Conservation (phyloP, 2,888 invertebrate genomes). For the Ophonus ardosiacus region DNA sequence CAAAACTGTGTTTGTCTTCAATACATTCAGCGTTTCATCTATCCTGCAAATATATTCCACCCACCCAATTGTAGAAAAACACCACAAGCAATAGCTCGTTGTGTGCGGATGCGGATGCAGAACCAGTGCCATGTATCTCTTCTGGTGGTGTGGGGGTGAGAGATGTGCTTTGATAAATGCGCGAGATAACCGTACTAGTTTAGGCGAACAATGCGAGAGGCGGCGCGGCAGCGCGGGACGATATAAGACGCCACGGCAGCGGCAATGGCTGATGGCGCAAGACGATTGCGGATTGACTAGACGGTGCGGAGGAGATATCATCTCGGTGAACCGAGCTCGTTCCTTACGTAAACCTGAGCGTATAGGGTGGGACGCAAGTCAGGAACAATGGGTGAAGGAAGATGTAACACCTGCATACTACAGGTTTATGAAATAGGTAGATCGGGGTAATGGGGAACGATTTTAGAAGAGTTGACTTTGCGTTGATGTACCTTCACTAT, state of each 20-base stretch:
- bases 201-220: conserved; percentile 62
- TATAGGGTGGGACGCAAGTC: conserved; percentile 45
- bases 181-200: conserved; percentile 60
- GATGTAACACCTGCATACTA: too few species aligned
- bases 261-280: conserved; percentile 46
- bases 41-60: too few species aligned
- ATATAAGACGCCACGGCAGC: conserved; percentile 49
- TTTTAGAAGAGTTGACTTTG: too few species aligned
- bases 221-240: not conserved
- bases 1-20: too few species aligned
- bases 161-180: conserved; percentile 63
- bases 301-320: conserved; percentile 59
- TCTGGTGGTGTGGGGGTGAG: conserved; percentile 38
- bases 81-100: too few species aligned
- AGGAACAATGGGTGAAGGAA: not conserved
- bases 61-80: too few species aligned
- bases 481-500: too few species aligned
- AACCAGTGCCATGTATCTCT: too few species aligned
- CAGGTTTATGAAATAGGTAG: too few species aligned
- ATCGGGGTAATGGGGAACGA: too few species aligned
- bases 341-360: conserved; percentile 54
- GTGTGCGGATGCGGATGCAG: too few species aligned
- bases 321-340: conserved; percentile 63
- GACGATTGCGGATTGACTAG: conserved; percentile 64
- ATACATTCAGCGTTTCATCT: too few species aligned